Evolutionary conservation across 2,113 vertebrate species (phyloP).

Genomic region (Rhabdornis inornatus): DNA sequence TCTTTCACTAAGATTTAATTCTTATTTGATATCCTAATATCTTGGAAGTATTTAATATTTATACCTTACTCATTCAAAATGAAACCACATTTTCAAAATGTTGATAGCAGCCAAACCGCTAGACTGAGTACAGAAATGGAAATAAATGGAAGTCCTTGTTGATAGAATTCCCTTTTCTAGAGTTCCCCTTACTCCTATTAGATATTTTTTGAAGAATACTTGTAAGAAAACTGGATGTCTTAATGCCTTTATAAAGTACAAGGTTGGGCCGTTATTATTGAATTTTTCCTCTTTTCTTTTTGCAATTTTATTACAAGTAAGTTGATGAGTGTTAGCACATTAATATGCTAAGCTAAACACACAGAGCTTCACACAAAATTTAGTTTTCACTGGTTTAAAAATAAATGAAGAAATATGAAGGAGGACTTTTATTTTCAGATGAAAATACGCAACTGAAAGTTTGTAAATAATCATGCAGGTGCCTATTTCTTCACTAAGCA

Average conservation of each 20-base stretch:
- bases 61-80: not conserved
- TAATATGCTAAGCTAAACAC: not conserved
- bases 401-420: not conserved
- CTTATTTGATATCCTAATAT: not conserved
- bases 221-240: not conserved
- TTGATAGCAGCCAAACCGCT: not conserved
- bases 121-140: not conserved
- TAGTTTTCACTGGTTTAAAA: not conserved
- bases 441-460: not conserved
- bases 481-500: not conserved
- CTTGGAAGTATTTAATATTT: not conserved
- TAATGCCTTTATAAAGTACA: not conserved
- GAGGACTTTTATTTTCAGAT: not conserved
- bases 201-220: not conserved
- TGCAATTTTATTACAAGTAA: not conserved
- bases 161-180: not conserved
- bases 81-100: not conserved
- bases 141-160: not conserved
- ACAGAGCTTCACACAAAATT: not conserved
- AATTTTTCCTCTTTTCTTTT: not conserved
- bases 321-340: not conserved
- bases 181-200: not conserved
- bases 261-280: not conserved
- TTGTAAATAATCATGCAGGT: not conserved
- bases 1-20: not conserved